A percentile compares a stretch with the other conserved stretches of the same genome.
Conservation (phyloP, 2,888 invertebrate species). For the Thera obeliscata region DNA sequence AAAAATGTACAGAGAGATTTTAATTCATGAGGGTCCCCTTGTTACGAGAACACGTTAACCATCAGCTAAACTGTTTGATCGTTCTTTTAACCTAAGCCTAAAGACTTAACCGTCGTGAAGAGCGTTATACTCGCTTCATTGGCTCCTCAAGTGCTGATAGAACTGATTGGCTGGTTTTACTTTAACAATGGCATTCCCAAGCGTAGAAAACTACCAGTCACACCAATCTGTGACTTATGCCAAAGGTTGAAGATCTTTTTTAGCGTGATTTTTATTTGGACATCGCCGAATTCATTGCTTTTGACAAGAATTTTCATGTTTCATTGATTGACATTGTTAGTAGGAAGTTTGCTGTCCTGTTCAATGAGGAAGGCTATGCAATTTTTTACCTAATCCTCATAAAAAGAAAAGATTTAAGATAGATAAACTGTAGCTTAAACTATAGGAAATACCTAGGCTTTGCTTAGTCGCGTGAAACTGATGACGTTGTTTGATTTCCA, state of each 20-base stretch:
- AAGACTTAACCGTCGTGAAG: constrained; percentile 76
- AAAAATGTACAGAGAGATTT: no score
- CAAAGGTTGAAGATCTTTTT: constrained; percentile 36
- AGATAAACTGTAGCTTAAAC: no score
- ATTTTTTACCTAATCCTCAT: neutral
- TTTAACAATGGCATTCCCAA: constrained; percentile 67
- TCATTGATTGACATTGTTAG: constrained; percentile 81
- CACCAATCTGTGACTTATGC: constrained; percentile 35
- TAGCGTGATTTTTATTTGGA: constrained; percentile 39
- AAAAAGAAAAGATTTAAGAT: neutral
- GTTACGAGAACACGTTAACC: neutral
- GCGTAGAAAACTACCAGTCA: constrained; percentile 46
- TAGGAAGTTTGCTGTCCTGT: neutral
- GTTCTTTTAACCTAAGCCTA: constrained; percentile 26
- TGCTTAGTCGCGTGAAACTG: no score
- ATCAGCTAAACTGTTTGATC: constrained; percentile 26
- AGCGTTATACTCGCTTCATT: constrained; percentile 78
- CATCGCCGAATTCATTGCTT: constrained; percentile 63
- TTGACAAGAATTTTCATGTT: constrained; percentile 77
- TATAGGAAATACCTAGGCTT: no score
- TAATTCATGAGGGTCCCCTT: neutral
- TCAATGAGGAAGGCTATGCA: neutral
- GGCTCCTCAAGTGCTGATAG: constrained; percentile 79
- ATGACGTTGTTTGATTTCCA: no score
- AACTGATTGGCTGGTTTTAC: constrained; percentile 80